Base-by-base conservation (phyloP, 2,888 invertebrate genomes). In the Eupithecia pulchellata region DNA sequence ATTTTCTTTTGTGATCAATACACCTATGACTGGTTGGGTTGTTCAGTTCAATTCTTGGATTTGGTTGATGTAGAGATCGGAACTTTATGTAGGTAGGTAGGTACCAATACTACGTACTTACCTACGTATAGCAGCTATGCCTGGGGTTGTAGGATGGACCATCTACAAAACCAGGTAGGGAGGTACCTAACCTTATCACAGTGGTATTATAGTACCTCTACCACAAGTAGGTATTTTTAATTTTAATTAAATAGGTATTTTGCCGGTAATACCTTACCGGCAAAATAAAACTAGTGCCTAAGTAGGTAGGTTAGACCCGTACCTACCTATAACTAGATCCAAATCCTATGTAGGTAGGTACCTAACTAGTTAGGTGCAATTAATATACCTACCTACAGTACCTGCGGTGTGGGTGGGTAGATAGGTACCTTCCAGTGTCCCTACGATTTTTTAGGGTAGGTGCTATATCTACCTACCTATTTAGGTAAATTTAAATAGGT, bases 1-100 rank as follows among this genome's bases (percentile, higher is more conserved):
- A 74, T 75, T 77, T 76, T 68, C 74, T 78, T 78, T 78, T 78
- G 77, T 78, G 74, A 34, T 25, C 34, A 34, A 61, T 9, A 13
- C 13, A 30, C 20, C 32, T 61, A 34, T 72, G 75, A 77, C 78
- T 75, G 78, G 78, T 78, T 72, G 25, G 73, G 72, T 42, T 60
- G 20, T 66, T 71, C 70, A 73, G 20, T 66, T 71, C 70, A 73
- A 65, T 71, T 65, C 71, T 68, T 61, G 69, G 64, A 65, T 74
- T 75, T 70, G 72, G 70, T 76, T 29, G 61, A 27, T 68, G 25
- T 57, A 29, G 27, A 57, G 14, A 29, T 57, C 29, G 14, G 8
- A 57, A 29, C 17, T 29, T 20, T 65, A 47, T 13, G n/a, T 64
- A 64, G 52, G 36, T 65, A 65, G 32, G 52, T 64, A n/a, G n/a